Base-by-base conservation (phyloP, 2,113 vertebrate genomes). In the Machaerirhynchus nigripectus region DNA sequence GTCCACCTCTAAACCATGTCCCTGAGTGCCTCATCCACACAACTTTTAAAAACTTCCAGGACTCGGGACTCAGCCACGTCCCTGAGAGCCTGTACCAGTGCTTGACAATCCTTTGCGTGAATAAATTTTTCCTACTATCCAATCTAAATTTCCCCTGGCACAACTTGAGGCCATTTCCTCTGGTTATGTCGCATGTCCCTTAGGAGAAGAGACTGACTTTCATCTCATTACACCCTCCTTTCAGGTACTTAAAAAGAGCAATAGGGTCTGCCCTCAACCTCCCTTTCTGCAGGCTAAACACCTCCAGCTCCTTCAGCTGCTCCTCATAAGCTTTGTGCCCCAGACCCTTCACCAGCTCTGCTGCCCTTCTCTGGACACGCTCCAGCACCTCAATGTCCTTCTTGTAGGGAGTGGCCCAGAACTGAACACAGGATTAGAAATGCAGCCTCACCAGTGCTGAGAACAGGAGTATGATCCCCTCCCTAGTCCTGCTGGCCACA, bases 331-430 rank as follows among this genome's bases (percentile, higher is more conserved):
- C 7, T 35, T 42, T 69, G 26, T 55, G 30, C 35, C 49, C 31
- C 56, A 42, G 47, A 56, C 17, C 4, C 22, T 63, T 77, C 22
- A 4, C 21, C 26, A 56, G 17, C 7, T 61, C 49, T 0, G 0
- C 9, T 69, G 31, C n/a, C 11, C 21, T 47, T 69, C 26, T 49
- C 31, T 7, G 6, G 30, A 63, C 17, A 15, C 0, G 0, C 10
- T 83, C 24, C 61, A 61, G 30, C 5, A 4, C 12, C n/a, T 83
- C 55, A 8, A 0, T 23, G 17, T 63, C 49, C 15, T 76, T 83
- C 14, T 55, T 31, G 30, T 47, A 31, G 11, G 13, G 30, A 27
- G 55, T 9, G 7, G 8, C 30, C 7, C 40, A 40, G 26, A 77
- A 55, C 22, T 33, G 46, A 46, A 10, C 10, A 30, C 20, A n/a